Base-by-base conservation (phyloP, 2,888 invertebrate genomes). In the Synergus laeviventris region DNA sequence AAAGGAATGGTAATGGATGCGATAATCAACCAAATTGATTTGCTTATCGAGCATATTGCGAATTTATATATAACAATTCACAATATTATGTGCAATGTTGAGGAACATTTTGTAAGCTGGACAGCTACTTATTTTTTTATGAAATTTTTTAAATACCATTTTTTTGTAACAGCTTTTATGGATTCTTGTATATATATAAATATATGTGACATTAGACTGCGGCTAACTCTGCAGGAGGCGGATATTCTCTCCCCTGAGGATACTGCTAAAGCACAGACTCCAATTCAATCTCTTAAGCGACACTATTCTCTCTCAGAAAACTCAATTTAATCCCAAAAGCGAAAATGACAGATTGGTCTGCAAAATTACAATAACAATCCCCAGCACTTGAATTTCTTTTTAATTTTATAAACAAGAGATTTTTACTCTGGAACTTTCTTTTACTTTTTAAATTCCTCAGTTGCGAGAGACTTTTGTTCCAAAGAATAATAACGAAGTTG, bases 281-380 rank as follows among this genome's bases (percentile, higher is more conserved):
- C 21, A 64, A 64, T 64, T 42, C 64, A 64, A 64, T 64, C 42
- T 64, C 14, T 42, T 39, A 64, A 64, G 64, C 18, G 39, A 39
- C 21, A 38, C 62, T 39, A 21, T 39, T 64, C 64, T 18, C 21
- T 21, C 39, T 18, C 8, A 12, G n/a, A 42, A 64, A 64, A 64
- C 21, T 38, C 39, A 38, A 64, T 64, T 42, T 64, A 64, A 64
- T 64, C 42, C 64, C 39, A 12, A 39, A 64, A 64, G 14, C 39
- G 21, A 39, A 64, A 64, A 42, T 18, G 39, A 64, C 7, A 21
- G 21, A 14, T 21, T 64, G 5, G 18, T 21, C 7, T 24, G 21
- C 18, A 39, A n/a, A 49, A 49, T 49, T 9, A n/a, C 49, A 9
- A n/a, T 9, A 49, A 45, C n/a, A 9, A n/a, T n/a, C 49, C 31